Base-by-base conservation (phyloP, 2,797 vertebrate species). In the Danionella dracula region DNA sequence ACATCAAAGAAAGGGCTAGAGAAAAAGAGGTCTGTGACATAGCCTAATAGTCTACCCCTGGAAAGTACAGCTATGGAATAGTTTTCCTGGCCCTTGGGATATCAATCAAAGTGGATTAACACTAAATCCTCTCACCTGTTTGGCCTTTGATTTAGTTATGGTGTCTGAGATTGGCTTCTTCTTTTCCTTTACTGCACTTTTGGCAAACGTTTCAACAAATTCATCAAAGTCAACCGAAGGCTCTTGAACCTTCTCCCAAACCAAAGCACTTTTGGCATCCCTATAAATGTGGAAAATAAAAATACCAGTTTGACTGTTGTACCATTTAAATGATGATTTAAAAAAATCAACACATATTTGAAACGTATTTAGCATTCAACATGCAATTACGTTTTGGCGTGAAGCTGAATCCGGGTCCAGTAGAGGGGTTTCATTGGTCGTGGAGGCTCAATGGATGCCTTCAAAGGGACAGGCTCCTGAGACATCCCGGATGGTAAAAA, bases 91-190 rank as follows among this genome's bases (percentile, higher is more conserved):
- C 3, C 32, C 8, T 9, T 35, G 2, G 3, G 10, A 35, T 8
- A n/a, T 35, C 8, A 11, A 10, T 9, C 8, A 56, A 8, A 15
- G 6, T 12, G 21, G 6, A 6, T 41, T n/a, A n/a, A 27, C 40
- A 42, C 6, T 19, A 3, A 31, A 16, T 4, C 35, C 10, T 27
- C 41, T 87, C 76, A 97, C 96, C 90, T 98, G 95, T 76, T 97
- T 98, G 64, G 92, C 87, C 82, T 98, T 98, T 1, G 94, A 93
- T 84, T 97, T 98, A 79, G 91, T 92, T 82, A 97, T 97, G 74
- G 96, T 98, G 74, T 99, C 96, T 40, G 94, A 97, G 85, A 99
- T 94, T 1, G 95, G 97, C 78, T 97, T 98, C 85, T 98, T 99
- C 83, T 95, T 95, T 80, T 96, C 94, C 82, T 96, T 98, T 16